Conservation (phyloP, 2,113 vertebrate species). For the Gulo gulo region DNA sequence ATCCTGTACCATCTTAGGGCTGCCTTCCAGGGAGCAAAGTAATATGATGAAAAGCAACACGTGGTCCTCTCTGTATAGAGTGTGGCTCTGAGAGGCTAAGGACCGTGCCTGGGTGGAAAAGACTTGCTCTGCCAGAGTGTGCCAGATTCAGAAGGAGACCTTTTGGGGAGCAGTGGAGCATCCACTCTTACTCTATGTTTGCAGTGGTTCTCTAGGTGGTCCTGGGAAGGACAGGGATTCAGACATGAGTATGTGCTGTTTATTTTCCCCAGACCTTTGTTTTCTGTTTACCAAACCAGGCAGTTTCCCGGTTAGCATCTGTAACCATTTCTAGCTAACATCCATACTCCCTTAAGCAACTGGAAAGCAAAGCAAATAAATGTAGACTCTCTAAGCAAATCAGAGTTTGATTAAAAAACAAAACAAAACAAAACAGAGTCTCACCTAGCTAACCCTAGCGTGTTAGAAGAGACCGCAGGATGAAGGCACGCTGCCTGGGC, state of each 20-base stretch:
- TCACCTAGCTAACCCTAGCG: constrained; percentile 64
- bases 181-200: not conserved
- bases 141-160: not conserved
- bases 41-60: not conserved
- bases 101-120: not conserved
- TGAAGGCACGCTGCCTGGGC: constrained; percentile 38
- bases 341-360: constrained; percentile 39
- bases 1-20: not conserved
- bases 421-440: not conserved
- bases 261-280: not conserved
- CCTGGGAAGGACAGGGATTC: not conserved
- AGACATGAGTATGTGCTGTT: not conserved
- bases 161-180: not conserved
- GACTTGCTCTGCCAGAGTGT: not conserved
- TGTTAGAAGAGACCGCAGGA: constrained; percentile 50
- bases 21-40: constrained; percentile 15
- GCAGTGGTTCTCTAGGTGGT: not conserved
- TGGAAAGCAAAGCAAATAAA: constrained; percentile 57
- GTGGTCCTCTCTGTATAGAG: not conserved
- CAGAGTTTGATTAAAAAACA: constrained; percentile 29
- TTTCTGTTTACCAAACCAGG: not conserved
- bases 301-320: not conserved
- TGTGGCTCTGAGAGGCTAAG: not conserved
- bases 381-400: constrained; percentile 44
- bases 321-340: constrained; percentile 47